Evolutionary conservation across 2,113 vertebrate species (phyloP), one percentile per base, ranked within the genome.

Genomic region (Rhea pennata): DNA sequence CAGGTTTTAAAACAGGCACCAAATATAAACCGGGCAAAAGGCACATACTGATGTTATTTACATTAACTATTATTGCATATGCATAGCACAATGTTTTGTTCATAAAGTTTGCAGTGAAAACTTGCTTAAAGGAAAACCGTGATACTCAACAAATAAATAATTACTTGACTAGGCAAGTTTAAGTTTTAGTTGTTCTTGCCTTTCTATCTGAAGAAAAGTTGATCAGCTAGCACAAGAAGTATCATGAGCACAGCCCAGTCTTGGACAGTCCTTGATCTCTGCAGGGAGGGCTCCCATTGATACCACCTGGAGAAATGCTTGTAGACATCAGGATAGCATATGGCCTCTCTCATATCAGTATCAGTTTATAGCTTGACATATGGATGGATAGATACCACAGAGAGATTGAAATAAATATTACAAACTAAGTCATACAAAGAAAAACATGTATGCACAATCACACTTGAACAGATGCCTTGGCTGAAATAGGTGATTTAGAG

Each of bases 401-500:
- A 86, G 80, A 88, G 92, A 95, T 70, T 85, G 74, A 95, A 92
- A 93, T 85, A 95, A 91, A 96, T 93, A 71, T 24, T 40, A 90
- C 61, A 90, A 82, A 71, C 64, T 88, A 93, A 94, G 87, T 93
- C 82, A 69, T 78, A 93, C 76, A 81, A 64, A 93, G 77, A 77
- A 83, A 93, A 84, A 78, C 33, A 8, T 46, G 54, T 54, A 86
- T n/a, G 90, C 84, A 69, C 74, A 96, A 66, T 95, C 96, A 86
- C 95, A 98, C 94, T 90, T 1, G 3, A 87, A 92, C 98, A 98
- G 98, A 97, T 98, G 97, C 97, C 95, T 97, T 97, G 96, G 96
- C 95, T 97, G 92, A 87, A 94, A 96, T 87, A 96, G 97, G 96
- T 97, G 94, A 96, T 98, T 97, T 95, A 93, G 92, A 97, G 96